phyloP scores from a whole-genome alignment of 2,113 vertebrate species.

The Pseudorasbora parva region DNA sequence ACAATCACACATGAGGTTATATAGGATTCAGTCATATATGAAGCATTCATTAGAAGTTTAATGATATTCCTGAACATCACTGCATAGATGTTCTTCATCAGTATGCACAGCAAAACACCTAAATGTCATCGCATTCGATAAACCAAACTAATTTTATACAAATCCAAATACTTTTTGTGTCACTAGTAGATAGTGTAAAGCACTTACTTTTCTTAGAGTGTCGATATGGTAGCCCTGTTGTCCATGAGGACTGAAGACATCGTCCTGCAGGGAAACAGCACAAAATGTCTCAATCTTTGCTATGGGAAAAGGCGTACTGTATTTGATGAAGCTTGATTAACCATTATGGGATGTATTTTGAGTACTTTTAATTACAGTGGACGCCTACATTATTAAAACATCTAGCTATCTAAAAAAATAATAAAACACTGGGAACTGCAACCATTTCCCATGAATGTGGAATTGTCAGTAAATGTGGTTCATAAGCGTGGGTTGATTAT shows the following conservation, averaged over 20 bases:
- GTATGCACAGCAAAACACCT: background rate
- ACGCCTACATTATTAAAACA: background rate
- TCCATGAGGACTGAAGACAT: constrained; percentile 81
- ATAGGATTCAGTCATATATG: background rate
- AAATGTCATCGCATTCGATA: background rate
- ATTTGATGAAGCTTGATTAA: background rate
- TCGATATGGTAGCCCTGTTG: constrained; percentile 86
- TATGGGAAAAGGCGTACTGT: background rate
- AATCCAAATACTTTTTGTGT: background rate
- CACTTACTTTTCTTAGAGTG: constrained; percentile 85
- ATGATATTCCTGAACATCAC: background rate
- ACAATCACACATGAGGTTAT: background rate
- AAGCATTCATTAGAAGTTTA: background rate
- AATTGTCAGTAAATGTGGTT: background rate
- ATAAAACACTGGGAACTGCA: background rate
- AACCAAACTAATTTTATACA: background rate
- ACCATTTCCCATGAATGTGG: background rate
- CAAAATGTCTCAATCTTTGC: constrained; percentile 17
- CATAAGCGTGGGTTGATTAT: background rate
- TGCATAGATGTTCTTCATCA: background rate
- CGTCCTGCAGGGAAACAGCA: constrained; percentile 76
- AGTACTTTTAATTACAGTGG: background rate
- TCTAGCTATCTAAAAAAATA: background rate
- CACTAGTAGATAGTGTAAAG: background rate
- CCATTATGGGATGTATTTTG: background rate